Evolutionary conservation across 2,113 vertebrate genomes (phyloP).

Genomic region (Ovis aries): DNA sequence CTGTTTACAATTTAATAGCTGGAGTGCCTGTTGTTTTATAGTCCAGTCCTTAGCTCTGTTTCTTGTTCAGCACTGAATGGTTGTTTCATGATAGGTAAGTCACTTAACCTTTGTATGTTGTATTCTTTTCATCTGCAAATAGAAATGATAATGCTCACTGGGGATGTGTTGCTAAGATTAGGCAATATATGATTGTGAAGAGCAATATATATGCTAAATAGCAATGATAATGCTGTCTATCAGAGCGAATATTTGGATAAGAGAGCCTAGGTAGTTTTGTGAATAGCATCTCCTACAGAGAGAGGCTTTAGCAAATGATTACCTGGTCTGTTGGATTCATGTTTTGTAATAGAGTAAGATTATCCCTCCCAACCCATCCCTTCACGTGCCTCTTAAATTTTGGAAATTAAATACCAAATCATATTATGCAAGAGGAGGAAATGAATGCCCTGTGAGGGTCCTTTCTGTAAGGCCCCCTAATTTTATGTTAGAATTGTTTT

Average conservation of each 20-base stretch:
- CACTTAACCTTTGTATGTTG: slow-evolving; percentile 65
- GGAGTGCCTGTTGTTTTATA: slow-evolving; percentile 11
- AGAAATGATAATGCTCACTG: slow-evolving; percentile 46
- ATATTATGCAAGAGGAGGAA: not conserved
- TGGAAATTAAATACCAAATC: slow-evolving; percentile 34
- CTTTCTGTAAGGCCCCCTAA: not conserved
- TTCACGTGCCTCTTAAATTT: not conserved
- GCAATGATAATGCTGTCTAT: slow-evolving; percentile 49
- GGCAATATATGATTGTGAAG: slow-evolving; percentile 43
- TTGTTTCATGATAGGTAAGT: slow-evolving; percentile 52
- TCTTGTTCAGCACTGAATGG: slow-evolving; percentile 17
- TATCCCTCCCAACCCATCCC: not conserved
- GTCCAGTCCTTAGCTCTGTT: not conserved
- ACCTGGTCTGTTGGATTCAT: not conserved
- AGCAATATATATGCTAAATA: slow-evolving; percentile 73
- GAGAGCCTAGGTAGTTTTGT: slow-evolving; percentile 17
- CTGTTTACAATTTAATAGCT: slow-evolving; percentile 28
- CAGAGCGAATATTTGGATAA: slow-evolving; percentile 44
- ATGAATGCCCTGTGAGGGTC: not conserved
- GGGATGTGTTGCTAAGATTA: slow-evolving; percentile 60
- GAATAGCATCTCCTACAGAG: slow-evolving; percentile 48
- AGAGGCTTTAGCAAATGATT: slow-evolving; percentile 48
- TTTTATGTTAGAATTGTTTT: not conserved
- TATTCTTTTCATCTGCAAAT: slow-evolving; percentile 55
- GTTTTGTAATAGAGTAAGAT: slow-evolving; percentile 38